Percentiles rank a stretch among this genome's conserved stretches.
Conservation (phyloP, 2,888 invertebrate genomes). For the Sminthurides aquaticus region DNA sequence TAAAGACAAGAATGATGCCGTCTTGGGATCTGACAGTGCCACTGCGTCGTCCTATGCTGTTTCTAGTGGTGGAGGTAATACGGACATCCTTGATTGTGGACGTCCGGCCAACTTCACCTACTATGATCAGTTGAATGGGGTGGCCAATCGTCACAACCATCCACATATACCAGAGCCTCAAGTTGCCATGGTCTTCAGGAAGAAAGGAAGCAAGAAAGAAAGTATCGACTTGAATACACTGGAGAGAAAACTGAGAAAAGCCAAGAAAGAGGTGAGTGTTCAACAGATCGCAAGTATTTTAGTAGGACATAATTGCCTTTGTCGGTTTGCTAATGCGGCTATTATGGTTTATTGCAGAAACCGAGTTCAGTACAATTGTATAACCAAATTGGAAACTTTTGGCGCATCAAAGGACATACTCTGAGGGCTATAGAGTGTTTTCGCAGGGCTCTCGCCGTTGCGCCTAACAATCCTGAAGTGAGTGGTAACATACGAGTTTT, state of each 20-base stretch:
- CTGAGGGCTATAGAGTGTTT: constrained; percentile 83
- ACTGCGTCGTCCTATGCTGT: neutral
- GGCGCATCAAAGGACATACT: constrained; percentile 82
- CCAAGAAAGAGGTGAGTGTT: constrained; percentile 59
- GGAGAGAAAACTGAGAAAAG: constrained; percentile 66
- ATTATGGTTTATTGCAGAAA: constrained; percentile 54
- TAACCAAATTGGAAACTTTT: constrained; percentile 86
- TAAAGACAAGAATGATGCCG: neutral
- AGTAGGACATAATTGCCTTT: no score
- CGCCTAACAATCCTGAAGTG: constrained; percentile 76
- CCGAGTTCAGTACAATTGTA: constrained; percentile 75
- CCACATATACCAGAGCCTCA: constrained; percentile 78
- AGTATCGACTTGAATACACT: constrained; percentile 67
- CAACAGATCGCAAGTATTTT: neutral
- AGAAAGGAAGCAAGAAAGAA: constrained; percentile 55
- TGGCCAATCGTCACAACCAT: constrained; percentile 72
- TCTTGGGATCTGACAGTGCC: neutral
- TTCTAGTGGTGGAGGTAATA: constrained; percentile 32
- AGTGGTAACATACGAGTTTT: constrained; percentile 9
- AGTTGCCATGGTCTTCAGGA: constrained; percentile 68
- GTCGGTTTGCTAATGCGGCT: neutral
- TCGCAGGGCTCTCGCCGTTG: constrained; percentile 71
- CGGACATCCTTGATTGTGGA: constrained; percentile 62
- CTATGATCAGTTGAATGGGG: constrained; percentile 79
- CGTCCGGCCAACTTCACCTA: constrained; percentile 74